A percentile compares a stretch with the other conserved stretches of the same genome.
Evolutionary conservation across 1,140 invertebrate species (phyloP).

Genomic region (Gonatopus flavifemur): DNA sequence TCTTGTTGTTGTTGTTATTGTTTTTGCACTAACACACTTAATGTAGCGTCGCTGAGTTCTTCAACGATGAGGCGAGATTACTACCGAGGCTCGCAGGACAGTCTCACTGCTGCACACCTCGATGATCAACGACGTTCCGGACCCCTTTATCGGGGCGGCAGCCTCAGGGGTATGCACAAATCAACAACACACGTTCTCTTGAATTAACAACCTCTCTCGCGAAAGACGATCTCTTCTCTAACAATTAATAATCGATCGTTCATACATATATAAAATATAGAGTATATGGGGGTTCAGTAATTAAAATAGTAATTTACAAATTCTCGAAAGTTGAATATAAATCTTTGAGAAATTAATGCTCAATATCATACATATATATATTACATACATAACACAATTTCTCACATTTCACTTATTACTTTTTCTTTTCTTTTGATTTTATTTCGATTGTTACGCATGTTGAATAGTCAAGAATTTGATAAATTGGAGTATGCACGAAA

Average conservation of each 20-base stretch:
- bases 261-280: no score
- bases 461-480: not conserved
- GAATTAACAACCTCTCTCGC: no score
- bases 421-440: not conserved
- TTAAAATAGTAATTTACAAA: no score
- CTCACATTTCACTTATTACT: no score
- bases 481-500: no score
- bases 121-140: conserved; percentile 54
- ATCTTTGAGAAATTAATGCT: no score
- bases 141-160: conserved; percentile 55
- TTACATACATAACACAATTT: conserved; percentile 16
- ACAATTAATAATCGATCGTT: no score
- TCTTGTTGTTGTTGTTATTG: no score
- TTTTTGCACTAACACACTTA: conserved; percentile 56
- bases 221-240: no score
- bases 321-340: no score
- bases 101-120: conserved; percentile 65
- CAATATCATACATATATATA: no score
- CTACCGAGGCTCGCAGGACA: conserved; percentile 85
- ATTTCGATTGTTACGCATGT: not conserved
- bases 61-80: conserved; percentile 80
- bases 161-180: conserved; percentile 59
- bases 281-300: no score
- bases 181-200: conserved; percentile 47
- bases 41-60: conserved; percentile 57